Base-by-base conservation (phyloP, 1,140 invertebrate genomes). In the Caerostris darwini region DNA sequence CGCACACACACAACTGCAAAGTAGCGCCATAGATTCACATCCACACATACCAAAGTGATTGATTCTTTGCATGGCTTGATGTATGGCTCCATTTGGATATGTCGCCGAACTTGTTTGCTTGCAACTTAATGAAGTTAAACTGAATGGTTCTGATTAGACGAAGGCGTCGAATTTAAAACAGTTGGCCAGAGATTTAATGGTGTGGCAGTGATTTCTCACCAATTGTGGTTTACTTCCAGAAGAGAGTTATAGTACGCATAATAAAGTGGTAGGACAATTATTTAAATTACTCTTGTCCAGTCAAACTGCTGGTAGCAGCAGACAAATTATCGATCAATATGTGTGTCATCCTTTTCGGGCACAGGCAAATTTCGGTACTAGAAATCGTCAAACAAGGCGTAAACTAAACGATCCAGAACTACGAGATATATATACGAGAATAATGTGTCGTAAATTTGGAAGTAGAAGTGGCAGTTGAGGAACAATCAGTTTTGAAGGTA, bases 121-220 rank as follows among this genome's bases (percentile, higher is more conserved):
- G 56, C 69, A 12, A 34, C 34, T 56, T 90, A 90, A 90, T 90
- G 89, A 90, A 90, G 89, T 90, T 90, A 77, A 77, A 77, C 54
- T 77, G 89, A 90, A 58, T 90, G 89, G 58, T 81, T 81, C 89
- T 90, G 89, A 90, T 90, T 77, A 77, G 69, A 58, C 89, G 12
- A 67, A 34, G 89, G n/a, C 89, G 34, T 81, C 12, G 89, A 90
- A 81, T 90, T 90, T 90, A 81, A 90, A 90, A 90, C 89, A 90
- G 69, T 90, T 90, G 81, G 69, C 54, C 58, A 19, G 56, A 67
- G 69, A 77, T 81, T 90, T n/a, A 34, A 34, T 5, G 59, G 34
- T 17, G 50, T 34, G 64, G 59, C 50, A 7, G 87, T 67, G 56
- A 77, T 90, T 90, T 90, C 89, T 90, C 67, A n/a, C 67, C 67